Conservation (phyloP, 1,140 invertebrate species). For the Stenopsyche tienmushanensis region DNA sequence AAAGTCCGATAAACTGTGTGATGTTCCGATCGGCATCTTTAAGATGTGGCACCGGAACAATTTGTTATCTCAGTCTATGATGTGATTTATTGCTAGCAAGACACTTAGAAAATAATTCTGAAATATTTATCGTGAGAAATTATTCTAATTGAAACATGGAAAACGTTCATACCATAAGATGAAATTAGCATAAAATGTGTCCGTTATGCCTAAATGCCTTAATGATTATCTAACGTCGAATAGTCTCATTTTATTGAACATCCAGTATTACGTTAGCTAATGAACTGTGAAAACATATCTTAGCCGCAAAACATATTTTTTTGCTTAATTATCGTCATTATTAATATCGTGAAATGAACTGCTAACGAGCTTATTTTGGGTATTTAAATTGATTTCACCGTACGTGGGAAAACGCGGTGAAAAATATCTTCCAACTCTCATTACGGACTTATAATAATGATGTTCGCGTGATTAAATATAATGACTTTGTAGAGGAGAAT, state of each 20-base stretch:
- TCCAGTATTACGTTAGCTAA: too few relatives aligned
- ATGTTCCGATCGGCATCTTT: conserved; percentile 32
- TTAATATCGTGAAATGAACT: neutral
- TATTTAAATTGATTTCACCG: neutral
- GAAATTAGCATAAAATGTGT: too few relatives aligned
- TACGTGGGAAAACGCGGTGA: neutral
- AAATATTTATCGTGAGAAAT: conserved; percentile 34
- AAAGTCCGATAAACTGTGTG: conserved; percentile 36
- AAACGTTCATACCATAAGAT: too few relatives aligned
- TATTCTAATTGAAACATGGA: too few relatives aligned
- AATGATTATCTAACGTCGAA: too few relatives aligned
- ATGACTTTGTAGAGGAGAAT: neutral
- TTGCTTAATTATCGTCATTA: neutral
- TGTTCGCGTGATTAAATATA: conserved; percentile 7
- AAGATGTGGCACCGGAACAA: conserved; percentile 24
- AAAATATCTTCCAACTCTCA: neutral
- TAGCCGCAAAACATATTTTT: too few relatives aligned
- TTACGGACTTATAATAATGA: neutral
- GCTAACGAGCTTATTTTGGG: neutral
- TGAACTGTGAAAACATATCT: too few relatives aligned
- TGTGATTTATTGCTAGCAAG: conserved; percentile 34
- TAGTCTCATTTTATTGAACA: too few relatives aligned
- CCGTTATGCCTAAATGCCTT: too few relatives aligned
- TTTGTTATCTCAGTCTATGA: conserved; percentile 27
- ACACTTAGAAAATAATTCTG: conserved; percentile 26